Evolutionary conservation across 2,797 vertebrate species (phyloP), one percentile per base, ranked within the genome.

Genomic region (Brachyalestes nurse): DNA sequence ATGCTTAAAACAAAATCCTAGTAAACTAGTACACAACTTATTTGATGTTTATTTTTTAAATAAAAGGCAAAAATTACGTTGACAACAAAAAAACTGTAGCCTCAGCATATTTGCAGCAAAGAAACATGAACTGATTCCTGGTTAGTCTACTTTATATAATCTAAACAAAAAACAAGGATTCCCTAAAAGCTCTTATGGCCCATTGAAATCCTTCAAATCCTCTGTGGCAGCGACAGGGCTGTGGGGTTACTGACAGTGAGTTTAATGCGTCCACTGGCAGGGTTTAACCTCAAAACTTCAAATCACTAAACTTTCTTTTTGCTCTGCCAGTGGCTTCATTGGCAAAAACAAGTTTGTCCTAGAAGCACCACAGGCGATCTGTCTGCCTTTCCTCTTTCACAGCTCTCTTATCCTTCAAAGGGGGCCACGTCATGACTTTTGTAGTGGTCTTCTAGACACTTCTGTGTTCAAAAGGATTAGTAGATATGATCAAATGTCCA

Each of bases 211-310:
- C 13, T 28, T 45, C 10, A 47, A 69, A 47, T 49, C 66, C 42
- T 49, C 28, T 2, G 21, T 7, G 45, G 66, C 21, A 28, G 25
- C 19, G 34, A 34, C 53, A 25, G 8, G 17, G 28, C 58, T 17
- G 4, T 21, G 19, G 47, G 38, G 23, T 9, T 8, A 14, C 47
- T 65, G 16, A 47, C 61, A 9, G 25, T 61, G 13, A 58, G 42
- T 67, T 67, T n/a, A 67, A 67, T 67, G 42, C 19, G n/a, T 47
- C 42, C n/a, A 25, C 66, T 70, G 45, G 42, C n/a, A 45, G 21
- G 66, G 66, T 49, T 49, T 69, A n/a, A 49, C 14, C 42, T 69
- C 66, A 45, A 23, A 23, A 34, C n/a, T 69, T 19, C 16, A 49
- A 49, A 49, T 49, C 45, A 70, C n/a, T 25, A 1, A 23, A 49